Evolutionary conservation across 23 tunicate species (phyloP).

Genomic region (Halocynthia aurantium): DNA sequence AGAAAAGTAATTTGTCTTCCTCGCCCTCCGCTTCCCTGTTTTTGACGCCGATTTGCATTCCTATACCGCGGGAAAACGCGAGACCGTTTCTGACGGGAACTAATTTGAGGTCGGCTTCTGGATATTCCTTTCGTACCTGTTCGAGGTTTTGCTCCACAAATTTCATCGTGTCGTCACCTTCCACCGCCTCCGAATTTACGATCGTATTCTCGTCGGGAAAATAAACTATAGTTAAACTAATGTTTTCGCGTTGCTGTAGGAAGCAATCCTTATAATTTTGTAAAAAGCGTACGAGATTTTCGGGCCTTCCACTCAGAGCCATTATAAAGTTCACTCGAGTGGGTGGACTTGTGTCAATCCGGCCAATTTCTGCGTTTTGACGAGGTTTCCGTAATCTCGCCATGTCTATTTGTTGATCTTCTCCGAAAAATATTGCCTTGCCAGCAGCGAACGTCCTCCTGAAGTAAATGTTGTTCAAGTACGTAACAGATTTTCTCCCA

Average conservation of each 20-base stretch:
- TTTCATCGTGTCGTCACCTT: constrained; percentile 1
- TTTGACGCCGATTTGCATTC: constrained; percentile 42
- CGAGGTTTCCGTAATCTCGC: background rate
- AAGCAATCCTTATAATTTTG: constrained; percentile 1
- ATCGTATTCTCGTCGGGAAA: background rate
- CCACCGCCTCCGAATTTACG: background rate
- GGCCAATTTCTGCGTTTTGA: background rate
- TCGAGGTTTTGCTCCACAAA: constrained; percentile 5
- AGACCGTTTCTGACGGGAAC: constrained; percentile 27
- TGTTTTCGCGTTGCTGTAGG: background rate
- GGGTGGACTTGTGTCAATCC: background rate
- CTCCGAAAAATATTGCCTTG: constrained; percentile 1
- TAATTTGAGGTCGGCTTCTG: background rate
- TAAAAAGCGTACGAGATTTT: background rate
- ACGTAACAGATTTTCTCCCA: background rate
- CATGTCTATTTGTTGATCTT: background rate
- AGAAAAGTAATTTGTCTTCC: constrained; percentile 63
- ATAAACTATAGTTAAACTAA: constrained; percentile 6
- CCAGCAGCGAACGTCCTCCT: constrained; percentile 14
- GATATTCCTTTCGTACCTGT: background rate
- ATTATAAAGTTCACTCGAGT: constrained; percentile 4
- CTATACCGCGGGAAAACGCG: constrained; percentile 82
- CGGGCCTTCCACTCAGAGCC: constrained; percentile 17
- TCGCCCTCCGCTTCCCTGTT: constrained; percentile 30
- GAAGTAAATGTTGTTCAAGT: constrained; percentile 11